Evolutionary conservation across 2,888 invertebrate species (phyloP).

Genomic region (Gymnoscelis rufifasciata): DNA sequence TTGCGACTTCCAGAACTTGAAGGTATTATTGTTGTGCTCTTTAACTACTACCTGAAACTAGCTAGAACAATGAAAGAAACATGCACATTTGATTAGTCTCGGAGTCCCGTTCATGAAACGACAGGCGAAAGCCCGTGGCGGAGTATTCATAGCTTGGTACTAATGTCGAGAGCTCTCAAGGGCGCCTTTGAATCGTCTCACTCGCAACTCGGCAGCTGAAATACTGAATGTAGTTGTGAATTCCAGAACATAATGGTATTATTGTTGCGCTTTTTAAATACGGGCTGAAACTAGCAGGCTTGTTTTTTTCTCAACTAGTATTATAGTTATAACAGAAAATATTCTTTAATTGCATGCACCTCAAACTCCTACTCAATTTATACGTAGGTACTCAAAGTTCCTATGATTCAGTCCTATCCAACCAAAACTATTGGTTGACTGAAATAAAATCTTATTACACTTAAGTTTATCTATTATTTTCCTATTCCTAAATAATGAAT

Average conservation of each 20-base stretch:
- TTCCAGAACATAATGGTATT: conserved; percentile 11
- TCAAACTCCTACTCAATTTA: too few relatives aligned
- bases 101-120: conserved; percentile 1
- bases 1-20: conserved; percentile 15
- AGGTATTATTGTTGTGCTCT: conserved; percentile 4
- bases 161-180: conserved; percentile 44
- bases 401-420: too few relatives aligned
- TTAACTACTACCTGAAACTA: not conserved
- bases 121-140: conserved; percentile 10
- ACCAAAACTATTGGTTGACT: too few relatives aligned
- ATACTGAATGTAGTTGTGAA: conserved; percentile 21
- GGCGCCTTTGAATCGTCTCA: conserved; percentile 33
- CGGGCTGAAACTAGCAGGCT: too few relatives aligned
- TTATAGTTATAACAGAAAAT: too few relatives aligned
- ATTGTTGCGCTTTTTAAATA: not conserved
- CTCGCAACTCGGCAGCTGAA: conserved; percentile 19
- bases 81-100: not conserved
- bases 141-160: conserved; percentile 38
- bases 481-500: too few relatives aligned
- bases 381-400: too few relatives aligned
- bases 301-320: too few relatives aligned
- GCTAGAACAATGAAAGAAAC: too few relatives aligned
- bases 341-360: too few relatives aligned
- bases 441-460: too few relatives aligned
- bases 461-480: too few relatives aligned